Conservation (phyloP, 2,797 vertebrate genomes). For the Sebastes cheni region DNA sequence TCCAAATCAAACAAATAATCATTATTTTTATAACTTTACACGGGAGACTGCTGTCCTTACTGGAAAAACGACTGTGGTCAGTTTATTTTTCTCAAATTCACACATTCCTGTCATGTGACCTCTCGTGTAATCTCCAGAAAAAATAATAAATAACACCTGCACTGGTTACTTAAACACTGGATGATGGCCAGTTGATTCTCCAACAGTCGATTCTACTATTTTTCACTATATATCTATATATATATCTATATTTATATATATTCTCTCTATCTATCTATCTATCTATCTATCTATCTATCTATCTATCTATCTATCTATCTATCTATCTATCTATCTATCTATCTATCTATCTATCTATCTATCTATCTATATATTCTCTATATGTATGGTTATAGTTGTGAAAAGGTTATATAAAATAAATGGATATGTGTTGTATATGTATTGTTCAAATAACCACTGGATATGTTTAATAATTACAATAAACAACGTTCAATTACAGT, state of each 20-base stretch:
- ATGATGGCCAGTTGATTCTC: background rate
- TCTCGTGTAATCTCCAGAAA: background rate
- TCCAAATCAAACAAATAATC: background rate
- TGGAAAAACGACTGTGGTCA: background rate
- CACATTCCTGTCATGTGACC: background rate
- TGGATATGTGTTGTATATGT: background rate
- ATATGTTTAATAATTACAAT: background rate
- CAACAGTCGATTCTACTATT: too few species aligned
- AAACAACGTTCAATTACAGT: background rate
- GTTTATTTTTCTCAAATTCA: background rate
- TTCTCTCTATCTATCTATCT: too few species aligned
- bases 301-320: too few species aligned
- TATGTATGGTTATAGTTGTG: background rate
- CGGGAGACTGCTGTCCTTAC: background rate
- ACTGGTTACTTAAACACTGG: background rate
- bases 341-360: too few species aligned
- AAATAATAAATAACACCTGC: background rate
- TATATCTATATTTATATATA: too few species aligned
- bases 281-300: too few species aligned
- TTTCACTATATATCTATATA: too few species aligned
- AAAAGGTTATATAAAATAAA: background rate
- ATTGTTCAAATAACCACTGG: background rate
- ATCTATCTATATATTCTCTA: too few species aligned
- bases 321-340: too few species aligned
- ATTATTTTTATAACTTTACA: background rate